phyloP scores from a whole-genome alignment of 2,113 vertebrate genomes.

The Pampusana beccarii region DNA sequence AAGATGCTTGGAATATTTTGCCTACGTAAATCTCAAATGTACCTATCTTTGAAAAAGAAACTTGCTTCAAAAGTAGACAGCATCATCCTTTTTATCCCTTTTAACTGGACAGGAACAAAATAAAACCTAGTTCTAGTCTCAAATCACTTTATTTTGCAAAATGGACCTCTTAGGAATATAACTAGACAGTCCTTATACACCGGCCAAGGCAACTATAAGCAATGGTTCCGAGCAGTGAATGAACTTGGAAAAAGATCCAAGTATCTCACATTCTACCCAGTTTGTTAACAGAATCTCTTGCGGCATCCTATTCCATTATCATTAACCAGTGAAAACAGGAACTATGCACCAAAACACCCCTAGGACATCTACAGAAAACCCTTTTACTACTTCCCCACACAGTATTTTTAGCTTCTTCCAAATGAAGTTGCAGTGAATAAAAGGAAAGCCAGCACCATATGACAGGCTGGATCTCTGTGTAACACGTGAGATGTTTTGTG shows the following conservation, averaged over 20 bases:
- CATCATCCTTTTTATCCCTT: not conserved
- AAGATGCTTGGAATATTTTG: not conserved
- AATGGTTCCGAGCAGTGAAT: not conserved
- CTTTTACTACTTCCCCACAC: not conserved
- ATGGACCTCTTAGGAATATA: not conserved
- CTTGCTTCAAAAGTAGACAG: not conserved
- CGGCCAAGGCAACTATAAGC: not conserved
- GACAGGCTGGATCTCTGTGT: not conserved
- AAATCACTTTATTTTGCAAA: not conserved
- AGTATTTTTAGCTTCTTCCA: not conserved
- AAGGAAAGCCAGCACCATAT: not conserved
- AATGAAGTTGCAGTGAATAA: not conserved
- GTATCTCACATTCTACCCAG: not conserved
- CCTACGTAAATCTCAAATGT: not conserved
- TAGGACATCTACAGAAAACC: not conserved
- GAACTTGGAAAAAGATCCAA: not conserved
- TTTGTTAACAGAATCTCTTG: not conserved
- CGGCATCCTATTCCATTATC: not conserved
- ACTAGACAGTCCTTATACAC: not conserved
- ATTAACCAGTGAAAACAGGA: not conserved
- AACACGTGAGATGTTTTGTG: not conserved
- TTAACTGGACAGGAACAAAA: not conserved
- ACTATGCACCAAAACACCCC: not conserved
- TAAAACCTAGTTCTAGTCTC: not conserved
- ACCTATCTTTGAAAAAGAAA: not conserved